Evolutionary conservation across 2,113 vertebrate genomes (phyloP).

Genomic region (Menidia beryllina): DNA sequence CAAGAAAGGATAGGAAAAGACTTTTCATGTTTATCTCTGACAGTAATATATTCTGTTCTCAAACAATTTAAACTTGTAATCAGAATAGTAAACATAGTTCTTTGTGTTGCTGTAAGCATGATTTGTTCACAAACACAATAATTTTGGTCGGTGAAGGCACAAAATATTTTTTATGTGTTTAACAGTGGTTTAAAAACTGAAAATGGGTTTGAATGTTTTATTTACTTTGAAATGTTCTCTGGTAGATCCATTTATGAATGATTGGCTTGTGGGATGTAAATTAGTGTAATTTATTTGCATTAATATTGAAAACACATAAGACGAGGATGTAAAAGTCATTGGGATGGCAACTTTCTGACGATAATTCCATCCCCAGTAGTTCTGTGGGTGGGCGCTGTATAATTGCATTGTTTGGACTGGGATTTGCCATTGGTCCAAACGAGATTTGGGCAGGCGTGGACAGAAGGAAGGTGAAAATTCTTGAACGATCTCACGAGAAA

Average conservation of each 20-base stretch:
- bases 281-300: background rate
- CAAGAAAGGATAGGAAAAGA: too few relatives aligned
- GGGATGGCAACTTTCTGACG: constrained; percentile 52
- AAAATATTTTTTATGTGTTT: background rate
- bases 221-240: background rate
- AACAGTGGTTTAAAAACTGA: background rate
- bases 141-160: too few relatives aligned
- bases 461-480: constrained; percentile 71
- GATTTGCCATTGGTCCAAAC: constrained; percentile 63
- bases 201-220: background rate
- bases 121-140: too few relatives aligned
- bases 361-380: constrained; percentile 37
- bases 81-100: too few relatives aligned
- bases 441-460: constrained; percentile 76
- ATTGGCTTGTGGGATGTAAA: background rate
- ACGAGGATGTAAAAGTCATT: constrained; percentile 23
- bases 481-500: constrained; percentile 85
- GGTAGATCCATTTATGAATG: background rate
- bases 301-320: constrained; percentile 8
- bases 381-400: constrained; percentile 56
- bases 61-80: too few relatives aligned
- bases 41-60: too few relatives aligned
- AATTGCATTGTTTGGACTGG: constrained; percentile 54
- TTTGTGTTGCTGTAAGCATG: too few relatives aligned
- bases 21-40: too few relatives aligned